phyloP scores from a whole-genome alignment of 1,140 invertebrate genomes.

The Sycophila sp. region DNA sequence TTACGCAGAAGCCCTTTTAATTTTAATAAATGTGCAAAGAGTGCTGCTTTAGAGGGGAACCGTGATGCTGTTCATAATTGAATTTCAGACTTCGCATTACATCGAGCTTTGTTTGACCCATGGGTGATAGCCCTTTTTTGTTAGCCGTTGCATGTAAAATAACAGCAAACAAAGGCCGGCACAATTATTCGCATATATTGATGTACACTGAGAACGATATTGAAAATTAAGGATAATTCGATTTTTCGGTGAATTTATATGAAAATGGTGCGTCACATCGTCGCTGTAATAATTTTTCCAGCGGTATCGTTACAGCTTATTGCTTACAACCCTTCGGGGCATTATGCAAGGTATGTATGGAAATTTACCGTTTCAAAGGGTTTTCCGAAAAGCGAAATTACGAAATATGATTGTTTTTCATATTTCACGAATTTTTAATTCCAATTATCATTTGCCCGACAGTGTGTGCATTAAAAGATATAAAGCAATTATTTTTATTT shows the following conservation, averaged over 20 bases:
- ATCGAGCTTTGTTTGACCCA: background rate
- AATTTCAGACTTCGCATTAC: slow-evolving; percentile 16
- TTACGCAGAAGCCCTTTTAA: slow-evolving; percentile 23
- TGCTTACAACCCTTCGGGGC: background rate
- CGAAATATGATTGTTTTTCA: background rate
- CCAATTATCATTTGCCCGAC: background rate
- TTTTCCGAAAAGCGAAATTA: background rate
- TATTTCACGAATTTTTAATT: slow-evolving; percentile 7
- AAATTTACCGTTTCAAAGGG: slow-evolving; percentile 32
- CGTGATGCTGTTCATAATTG: slow-evolving; percentile 7
- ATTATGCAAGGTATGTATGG: slow-evolving; percentile 16
- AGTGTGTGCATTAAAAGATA: slow-evolving; percentile 22
- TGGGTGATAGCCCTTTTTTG: background rate
- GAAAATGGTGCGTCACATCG: slow-evolving; percentile 35
- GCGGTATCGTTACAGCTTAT: slow-evolving; percentile 11
- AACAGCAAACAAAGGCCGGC: too few relatives aligned
- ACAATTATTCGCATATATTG: background rate
- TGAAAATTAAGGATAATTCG: slow-evolving; percentile 29
- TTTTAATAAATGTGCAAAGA: slow-evolving; percentile 22
- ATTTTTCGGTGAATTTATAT: slow-evolving; percentile 37
- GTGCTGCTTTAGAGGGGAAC: too few relatives aligned
- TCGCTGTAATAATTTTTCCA: background rate
- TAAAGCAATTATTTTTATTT: slow-evolving; percentile 23
- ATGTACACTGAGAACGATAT: background rate
- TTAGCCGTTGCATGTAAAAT: background rate